Base-by-base conservation (phyloP, 1,140 invertebrate genomes). In the Atopsyche davidsoni region DNA sequence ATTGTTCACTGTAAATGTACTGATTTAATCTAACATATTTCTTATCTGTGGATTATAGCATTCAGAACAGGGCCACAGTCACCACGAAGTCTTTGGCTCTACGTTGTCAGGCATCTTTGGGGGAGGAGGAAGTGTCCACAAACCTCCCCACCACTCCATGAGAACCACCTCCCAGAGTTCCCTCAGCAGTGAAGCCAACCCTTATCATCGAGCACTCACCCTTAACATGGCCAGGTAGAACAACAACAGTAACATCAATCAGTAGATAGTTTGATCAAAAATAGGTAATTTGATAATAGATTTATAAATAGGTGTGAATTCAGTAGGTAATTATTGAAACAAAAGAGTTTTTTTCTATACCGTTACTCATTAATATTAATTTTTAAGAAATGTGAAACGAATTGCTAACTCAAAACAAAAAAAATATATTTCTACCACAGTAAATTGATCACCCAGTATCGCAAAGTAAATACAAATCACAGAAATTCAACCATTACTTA, bases 71-170 rank as follows among this genome's bases (percentile, higher is more conserved):
- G 53, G 43, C 6, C 54, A 59, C 43, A 41, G 19, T 24, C 63
- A 66, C 35, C 64, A 71, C 49, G 69, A 74, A 40, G 59, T 73
- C 19, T 73, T 72, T 55, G 70, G 71, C n/a, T 72, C 69, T 2
- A 73, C 70, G 4, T 57, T 72, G 31, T 73, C 71, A 4, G 67
- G 66, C 7, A 72, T 72, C 39, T 72, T 73, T 43, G 57, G 59
- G 60, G 56, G 53, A 62, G 66, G 51, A 59, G 64, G 60, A 10
- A 56, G 57, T 28, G 57, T 60, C 35, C 68, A 70, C 61, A 65
- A 61, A 18, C 52, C 60, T 17, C 54, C 61, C 25, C 68, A 68
- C 23, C 55, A 57, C 62, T 62, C 64, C 7, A 65, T 67, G 54
- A 64, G 71, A 22, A 44, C 51, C 31, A 50, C 57, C 9, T 55